Percentiles rank a stretch among this genome's conserved stretches.
These are phyloP conservation scores for Drosophila kanapiae DNA, from an alignment of 1,140 invertebrate genomes.

Conservation along the genomic window DNA sequence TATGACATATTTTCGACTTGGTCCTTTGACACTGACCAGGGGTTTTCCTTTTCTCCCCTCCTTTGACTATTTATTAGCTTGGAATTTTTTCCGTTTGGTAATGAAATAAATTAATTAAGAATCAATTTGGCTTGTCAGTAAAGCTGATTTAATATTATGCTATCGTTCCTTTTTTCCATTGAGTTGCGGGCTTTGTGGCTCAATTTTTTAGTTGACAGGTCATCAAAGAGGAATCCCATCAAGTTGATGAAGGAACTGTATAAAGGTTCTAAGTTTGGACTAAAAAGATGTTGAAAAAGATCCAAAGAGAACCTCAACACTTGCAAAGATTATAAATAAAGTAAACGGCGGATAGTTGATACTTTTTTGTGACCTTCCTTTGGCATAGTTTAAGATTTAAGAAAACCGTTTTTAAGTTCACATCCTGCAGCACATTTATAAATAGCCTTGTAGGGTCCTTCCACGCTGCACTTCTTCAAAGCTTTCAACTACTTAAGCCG, in stretches of 20 bases:
- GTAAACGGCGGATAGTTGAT: not conserved
- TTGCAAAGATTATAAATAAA: not conserved
- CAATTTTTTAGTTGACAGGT: slow-evolving; percentile 25
- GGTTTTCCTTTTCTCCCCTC: slow-evolving; percentile 17
- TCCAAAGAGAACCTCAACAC: not conserved
- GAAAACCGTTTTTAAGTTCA: not conserved
- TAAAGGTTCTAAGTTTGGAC: not conserved
- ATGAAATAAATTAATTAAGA: slow-evolving; percentile 76
- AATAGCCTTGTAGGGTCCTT: slow-evolving; percentile 22
- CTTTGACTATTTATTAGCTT: slow-evolving; percentile 43
- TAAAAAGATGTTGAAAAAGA: not conserved
- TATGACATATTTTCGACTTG: slow-evolving; percentile 74
- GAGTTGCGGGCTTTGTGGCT: slow-evolving; percentile 8
- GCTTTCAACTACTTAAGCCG: slow-evolving; percentile 45
- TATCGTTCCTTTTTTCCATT: slow-evolving; percentile 1
- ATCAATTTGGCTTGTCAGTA: slow-evolving; percentile 71
- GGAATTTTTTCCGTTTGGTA: slow-evolving; percentile 38
- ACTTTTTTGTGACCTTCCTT: no score
- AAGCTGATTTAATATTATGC: slow-evolving; percentile 63
- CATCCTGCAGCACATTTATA: slow-evolving; percentile 16
- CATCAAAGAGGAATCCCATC: slow-evolving; percentile 40
- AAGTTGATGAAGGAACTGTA: slow-evolving; percentile 1
- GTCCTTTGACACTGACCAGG: slow-evolving; percentile 38
- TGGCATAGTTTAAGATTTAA: not conserved
- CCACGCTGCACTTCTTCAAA: slow-evolving; percentile 16